Percentiles rank a stretch among this genome's conserved stretches.
These are phyloP conservation scores for Diphyllodes magnificus DNA, from an alignment of 2,113 vertebrate genomes.

Conservation along the genomic window DNA sequence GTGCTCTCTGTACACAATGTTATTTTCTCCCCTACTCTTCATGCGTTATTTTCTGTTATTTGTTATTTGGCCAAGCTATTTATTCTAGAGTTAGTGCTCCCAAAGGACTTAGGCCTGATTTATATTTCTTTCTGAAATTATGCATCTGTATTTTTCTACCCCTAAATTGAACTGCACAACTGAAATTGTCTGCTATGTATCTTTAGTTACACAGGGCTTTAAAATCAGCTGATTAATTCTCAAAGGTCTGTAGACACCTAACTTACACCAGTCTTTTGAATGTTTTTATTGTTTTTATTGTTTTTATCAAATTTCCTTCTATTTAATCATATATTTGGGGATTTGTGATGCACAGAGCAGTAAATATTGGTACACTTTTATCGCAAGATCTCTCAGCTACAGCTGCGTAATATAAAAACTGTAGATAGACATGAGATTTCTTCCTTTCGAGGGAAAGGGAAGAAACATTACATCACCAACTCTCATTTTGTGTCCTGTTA, in stretches of 20 bases:
- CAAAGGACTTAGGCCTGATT: neutral
- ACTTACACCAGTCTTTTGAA: neutral
- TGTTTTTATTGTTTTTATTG: slow-evolving; percentile 23
- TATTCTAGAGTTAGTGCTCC: neutral
- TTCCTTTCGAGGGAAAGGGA: neutral
- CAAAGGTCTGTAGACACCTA: neutral
- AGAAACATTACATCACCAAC: neutral
- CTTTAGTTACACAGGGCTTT: neutral
- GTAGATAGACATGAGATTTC: neutral
- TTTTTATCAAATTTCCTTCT: slow-evolving; percentile 32
- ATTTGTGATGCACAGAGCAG: slow-evolving; percentile 1
- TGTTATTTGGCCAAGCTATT: neutral
- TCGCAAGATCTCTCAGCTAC: neutral
- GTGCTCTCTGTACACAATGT: neutral
- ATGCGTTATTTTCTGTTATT: neutral
- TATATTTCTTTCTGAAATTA: neutral
- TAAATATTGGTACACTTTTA: neutral
- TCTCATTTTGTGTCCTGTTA: neutral
- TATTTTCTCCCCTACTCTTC: neutral
- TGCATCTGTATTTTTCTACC: neutral
- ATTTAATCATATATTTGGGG: slow-evolving; percentile 12
- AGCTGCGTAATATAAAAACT: neutral
- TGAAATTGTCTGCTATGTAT: neutral
- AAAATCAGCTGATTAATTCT: slow-evolving; percentile 25
- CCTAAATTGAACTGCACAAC: neutral